Evolutionary conservation across 2,797 vertebrate species (phyloP).

Genomic region (Clamator glandarius): DNA sequence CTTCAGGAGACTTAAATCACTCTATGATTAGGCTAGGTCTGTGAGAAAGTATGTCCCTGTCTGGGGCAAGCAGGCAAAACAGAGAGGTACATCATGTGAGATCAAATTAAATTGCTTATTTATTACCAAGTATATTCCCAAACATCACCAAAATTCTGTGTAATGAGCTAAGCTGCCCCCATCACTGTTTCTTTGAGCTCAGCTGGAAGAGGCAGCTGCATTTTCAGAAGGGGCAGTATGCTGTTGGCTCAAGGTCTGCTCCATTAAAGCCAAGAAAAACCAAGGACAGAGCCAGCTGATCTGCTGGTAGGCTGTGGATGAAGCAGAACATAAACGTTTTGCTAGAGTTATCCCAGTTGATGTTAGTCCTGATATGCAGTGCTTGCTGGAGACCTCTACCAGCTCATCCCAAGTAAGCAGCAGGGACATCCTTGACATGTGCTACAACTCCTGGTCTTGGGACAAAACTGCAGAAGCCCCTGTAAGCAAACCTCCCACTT

Average conservation of each 20-base stretch:
- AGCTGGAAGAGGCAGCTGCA: neutral
- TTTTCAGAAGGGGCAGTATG: neutral
- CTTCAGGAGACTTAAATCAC: neutral
- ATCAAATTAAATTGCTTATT: neutral
- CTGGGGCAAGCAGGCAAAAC: neutral
- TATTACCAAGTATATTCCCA: rapidly evolving
- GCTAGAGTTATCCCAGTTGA: neutral
- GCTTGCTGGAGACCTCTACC: neutral
- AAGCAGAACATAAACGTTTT: neutral
- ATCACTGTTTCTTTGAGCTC: neutral
- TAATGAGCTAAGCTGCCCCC: neutral
- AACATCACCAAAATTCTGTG: neutral
- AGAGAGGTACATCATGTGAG: neutral
- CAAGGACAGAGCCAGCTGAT: neutral
- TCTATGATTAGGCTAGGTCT: neutral
- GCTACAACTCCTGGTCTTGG: neutral
- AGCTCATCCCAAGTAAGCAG: neutral
- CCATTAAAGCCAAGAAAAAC: neutral
- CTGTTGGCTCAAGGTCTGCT: neutral
- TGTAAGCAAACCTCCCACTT: neutral
- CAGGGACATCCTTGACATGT: neutral
- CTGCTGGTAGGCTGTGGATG: neutral
- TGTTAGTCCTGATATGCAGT: neutral
- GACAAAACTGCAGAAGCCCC: neutral
- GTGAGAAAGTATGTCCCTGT: neutral